Conservation (phyloP, 1,140 invertebrate genomes). For the Calosoma granatense region DNA sequence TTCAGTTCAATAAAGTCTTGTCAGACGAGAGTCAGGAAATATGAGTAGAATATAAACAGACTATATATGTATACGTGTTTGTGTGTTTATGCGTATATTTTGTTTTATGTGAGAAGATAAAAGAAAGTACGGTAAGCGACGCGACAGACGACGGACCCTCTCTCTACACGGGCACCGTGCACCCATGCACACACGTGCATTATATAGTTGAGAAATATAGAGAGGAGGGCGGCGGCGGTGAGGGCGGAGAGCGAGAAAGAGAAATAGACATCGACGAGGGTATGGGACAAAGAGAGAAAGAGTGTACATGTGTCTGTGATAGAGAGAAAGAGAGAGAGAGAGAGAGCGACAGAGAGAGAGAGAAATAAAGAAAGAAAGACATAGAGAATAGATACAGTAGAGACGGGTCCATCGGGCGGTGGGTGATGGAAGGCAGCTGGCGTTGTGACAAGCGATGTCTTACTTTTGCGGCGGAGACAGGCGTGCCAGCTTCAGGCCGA, state of each 20-base stretch:
- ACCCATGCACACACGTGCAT: neutral
- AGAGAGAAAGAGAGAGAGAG: no score
- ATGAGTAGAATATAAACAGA: no score
- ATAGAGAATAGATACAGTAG: neutral
- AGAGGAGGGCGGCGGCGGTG: neutral
- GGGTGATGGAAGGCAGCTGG: neutral
- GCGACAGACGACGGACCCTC: neutral
- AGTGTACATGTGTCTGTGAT: neutral
- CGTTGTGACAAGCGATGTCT: constrained; percentile 13
- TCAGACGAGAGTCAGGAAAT: no score
- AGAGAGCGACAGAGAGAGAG: no score
- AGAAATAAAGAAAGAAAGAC: neutral
- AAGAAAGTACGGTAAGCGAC: neutral
- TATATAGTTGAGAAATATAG: no score
- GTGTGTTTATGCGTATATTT: no score
- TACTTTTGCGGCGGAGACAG: constrained; percentile 23
- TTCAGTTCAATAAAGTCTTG: no score
- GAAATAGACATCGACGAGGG: neutral
- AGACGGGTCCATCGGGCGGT: neutral
- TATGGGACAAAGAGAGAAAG: neutral
- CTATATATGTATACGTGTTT: no score
- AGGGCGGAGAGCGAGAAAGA: neutral
- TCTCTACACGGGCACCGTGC: neutral
- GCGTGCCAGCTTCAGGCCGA: constrained; percentile 16
- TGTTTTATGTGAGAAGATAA: neutral